Evolutionary conservation across 2,888 invertebrate genomes (phyloP).

Genomic region (Stenotaenia linearis): DNA sequence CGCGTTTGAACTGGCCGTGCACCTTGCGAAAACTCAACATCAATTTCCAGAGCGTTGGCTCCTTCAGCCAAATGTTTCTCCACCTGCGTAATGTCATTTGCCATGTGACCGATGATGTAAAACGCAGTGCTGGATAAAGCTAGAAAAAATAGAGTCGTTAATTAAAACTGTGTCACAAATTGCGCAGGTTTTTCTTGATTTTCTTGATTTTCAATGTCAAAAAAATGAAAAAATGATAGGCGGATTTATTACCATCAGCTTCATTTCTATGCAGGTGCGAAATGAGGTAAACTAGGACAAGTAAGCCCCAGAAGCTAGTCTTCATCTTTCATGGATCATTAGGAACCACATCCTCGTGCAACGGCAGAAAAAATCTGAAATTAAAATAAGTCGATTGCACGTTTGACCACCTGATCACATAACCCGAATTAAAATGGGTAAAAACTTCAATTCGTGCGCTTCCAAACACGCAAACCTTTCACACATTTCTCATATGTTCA

Average conservation of each 20-base stretch:
- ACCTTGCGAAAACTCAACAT: slow-evolving; percentile 32
- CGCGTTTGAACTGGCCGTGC: slow-evolving; percentile 29
- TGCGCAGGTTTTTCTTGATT: no score
- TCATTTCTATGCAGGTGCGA: background rate
- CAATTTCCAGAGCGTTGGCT: slow-evolving; percentile 35
- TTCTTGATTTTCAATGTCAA: no score
- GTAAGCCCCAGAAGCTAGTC: background rate
- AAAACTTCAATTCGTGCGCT: background rate
- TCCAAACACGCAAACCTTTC: background rate
- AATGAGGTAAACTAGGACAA: background rate
- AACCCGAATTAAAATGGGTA: background rate
- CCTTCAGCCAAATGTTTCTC: slow-evolving; percentile 35
- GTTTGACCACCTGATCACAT: background rate
- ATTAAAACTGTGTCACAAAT: no score
- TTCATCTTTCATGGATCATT: slow-evolving; percentile 5
- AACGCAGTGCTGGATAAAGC: background rate
- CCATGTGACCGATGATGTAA: slow-evolving; percentile 35
- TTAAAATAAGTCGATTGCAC: background rate
- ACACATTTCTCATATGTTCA: background rate
- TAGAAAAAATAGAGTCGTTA: background rate
- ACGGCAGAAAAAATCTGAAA: background rate
- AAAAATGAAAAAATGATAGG: background rate
- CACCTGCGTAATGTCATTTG: slow-evolving; percentile 34
- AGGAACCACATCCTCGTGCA: background rate
- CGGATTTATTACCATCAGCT: background rate